Percentiles rank a stretch among this genome's conserved stretches.
Evolutionary conservation across 2,888 invertebrate species (phyloP).

Genomic region (Heterodera filipjevi): DNA sequence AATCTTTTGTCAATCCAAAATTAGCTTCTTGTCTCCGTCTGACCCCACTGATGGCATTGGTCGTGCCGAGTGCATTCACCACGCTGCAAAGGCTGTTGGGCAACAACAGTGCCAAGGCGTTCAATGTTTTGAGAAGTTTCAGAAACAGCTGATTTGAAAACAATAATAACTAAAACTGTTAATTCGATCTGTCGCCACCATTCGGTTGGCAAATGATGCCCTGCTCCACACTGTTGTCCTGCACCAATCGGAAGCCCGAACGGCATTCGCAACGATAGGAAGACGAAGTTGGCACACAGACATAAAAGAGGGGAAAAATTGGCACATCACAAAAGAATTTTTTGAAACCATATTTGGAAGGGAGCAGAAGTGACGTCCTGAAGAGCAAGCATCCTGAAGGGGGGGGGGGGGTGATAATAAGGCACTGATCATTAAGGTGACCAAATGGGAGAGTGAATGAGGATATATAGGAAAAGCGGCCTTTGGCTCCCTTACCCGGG

Average conservation of each 20-base stretch:
- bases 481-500: too few relatives aligned
- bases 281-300: slow-evolving; percentile 70
- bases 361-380: slow-evolving; percentile 64
- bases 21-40: not conserved
- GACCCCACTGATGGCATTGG: slow-evolving; percentile 63
- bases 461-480: too few relatives aligned
- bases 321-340: not conserved
- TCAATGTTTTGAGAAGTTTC: slow-evolving; percentile 23
- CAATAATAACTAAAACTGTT: not conserved
- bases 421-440: not conserved
- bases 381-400: slow-evolving; percentile 70
- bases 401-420: not conserved
- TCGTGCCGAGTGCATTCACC: slow-evolving; percentile 51
- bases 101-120: not conserved
- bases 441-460: not conserved
- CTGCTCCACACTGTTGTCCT: slow-evolving; percentile 44
- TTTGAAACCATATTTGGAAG: slow-evolving; percentile 75
- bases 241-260: slow-evolving; percentile 42
- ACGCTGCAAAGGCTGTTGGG: not conserved
- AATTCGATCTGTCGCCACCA: not conserved
- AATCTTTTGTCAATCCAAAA: too few relatives aligned
- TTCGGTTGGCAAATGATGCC: slow-evolving; percentile 23
- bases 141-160: not conserved
- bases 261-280: slow-evolving; percentile 53
- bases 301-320: not conserved